Conservation (phyloP, 2,113 vertebrate genomes). For the Carollia perspicillata region DNA sequence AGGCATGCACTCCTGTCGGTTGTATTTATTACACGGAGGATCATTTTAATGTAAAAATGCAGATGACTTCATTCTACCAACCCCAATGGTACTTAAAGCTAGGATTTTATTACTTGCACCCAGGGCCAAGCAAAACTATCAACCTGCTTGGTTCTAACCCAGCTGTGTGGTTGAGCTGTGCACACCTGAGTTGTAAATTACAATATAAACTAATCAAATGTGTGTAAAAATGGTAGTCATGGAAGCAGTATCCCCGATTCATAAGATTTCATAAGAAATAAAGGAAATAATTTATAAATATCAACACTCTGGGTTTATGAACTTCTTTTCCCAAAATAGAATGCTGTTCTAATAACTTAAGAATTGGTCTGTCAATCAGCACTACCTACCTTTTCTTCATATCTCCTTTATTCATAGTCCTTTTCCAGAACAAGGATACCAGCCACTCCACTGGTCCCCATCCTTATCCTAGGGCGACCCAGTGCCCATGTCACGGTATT, state of each 20-base stretch:
- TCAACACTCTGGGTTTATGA: conserved; percentile 54
- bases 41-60: conserved; percentile 89
- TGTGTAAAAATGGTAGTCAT: conserved; percentile 78
- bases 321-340: conserved; percentile 55
- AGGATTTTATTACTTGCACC: conserved; percentile 86
- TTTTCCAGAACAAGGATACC: conserved; percentile 12
- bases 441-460: not conserved
- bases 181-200: conserved; percentile 80
- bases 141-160: conserved; percentile 82
- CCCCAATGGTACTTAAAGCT: conserved; percentile 85
- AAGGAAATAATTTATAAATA: conserved; percentile 75
- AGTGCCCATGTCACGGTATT: not conserved
- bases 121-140: conserved; percentile 84
- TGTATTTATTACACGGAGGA: conserved; percentile 88
- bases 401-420: conserved; percentile 16
- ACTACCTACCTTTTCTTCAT: not conserved
- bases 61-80: conserved; percentile 87
- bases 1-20: conserved; percentile 83
- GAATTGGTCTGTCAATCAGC: conserved; percentile 62
- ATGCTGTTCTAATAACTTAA: conserved; percentile 43
- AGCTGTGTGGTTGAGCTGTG: conserved; percentile 76
- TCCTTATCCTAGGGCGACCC: not conserved
- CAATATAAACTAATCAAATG: conserved; percentile 79
- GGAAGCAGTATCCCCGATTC: conserved; percentile 72
- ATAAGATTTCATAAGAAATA: conserved; percentile 75